phyloP scores from a whole-genome alignment of 2,888 invertebrate species.

The Heliconius sara region DNA sequence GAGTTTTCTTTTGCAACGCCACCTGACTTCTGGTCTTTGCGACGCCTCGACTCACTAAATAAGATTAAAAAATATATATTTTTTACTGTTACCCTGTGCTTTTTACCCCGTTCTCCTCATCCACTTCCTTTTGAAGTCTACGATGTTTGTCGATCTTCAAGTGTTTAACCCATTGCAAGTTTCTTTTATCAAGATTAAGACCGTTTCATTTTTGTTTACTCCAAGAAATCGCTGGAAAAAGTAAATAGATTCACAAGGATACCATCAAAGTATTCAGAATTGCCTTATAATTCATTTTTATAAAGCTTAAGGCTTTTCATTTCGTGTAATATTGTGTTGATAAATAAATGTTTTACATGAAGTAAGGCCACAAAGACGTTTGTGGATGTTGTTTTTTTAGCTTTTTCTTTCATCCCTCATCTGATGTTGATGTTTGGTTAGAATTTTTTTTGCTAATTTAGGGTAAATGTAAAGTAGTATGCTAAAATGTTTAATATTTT shows the following conservation, averaged over 20 bases:
- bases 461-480: not conserved
- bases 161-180: slow-evolving; percentile 54
- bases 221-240: slow-evolving; percentile 46
- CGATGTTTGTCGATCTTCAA: slow-evolving; percentile 54
- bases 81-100: slow-evolving; percentile 55
- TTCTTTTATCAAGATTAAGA: slow-evolving; percentile 54
- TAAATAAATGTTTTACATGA: slow-evolving; percentile 32
- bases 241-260: slow-evolving; percentile 48
- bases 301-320: slow-evolving; percentile 37
- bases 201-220: slow-evolving; percentile 51
- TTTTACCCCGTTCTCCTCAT: slow-evolving; percentile 54
- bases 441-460: slow-evolving; percentile 16
- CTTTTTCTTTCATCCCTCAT: slow-evolving; percentile 30
- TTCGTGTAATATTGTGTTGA: slow-evolving; percentile 35
- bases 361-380: slow-evolving; percentile 25
- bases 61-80: slow-evolving; percentile 69
- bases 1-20: slow-evolving; percentile 79
- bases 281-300: slow-evolving; percentile 45
- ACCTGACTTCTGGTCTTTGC: slow-evolving; percentile 74
- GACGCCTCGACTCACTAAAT: slow-evolving; percentile 72
- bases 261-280: slow-evolving; percentile 50
- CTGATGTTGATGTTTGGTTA: slow-evolving; percentile 19
- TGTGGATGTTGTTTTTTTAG: slow-evolving; percentile 27
- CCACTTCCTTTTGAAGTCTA: slow-evolving; percentile 53
- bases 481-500: not conserved